Conservation (phyloP, 2,888 invertebrate genomes). For the Acronicta alni region DNA sequence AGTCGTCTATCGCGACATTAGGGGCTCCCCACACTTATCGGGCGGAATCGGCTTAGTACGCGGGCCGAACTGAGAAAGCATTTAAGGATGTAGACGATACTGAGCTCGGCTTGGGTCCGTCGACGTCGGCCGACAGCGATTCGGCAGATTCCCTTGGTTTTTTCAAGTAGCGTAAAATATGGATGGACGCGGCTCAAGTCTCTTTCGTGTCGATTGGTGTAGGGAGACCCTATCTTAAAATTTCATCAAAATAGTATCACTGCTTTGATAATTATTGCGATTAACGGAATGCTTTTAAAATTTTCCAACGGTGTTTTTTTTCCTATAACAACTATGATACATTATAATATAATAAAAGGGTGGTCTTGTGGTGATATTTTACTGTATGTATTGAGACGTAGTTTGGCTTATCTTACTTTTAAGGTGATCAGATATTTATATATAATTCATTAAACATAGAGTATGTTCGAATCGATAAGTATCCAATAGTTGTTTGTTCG, state of each 20-base stretch:
- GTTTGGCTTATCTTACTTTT: constrained; percentile 48
- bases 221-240: neutral
- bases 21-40: too few relatives aligned
- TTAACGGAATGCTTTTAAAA: constrained; percentile 40
- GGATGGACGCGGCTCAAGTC: too few relatives aligned
- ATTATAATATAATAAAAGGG: constrained; percentile 29
- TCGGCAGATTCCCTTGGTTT: too few relatives aligned
- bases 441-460: constrained; percentile 14
- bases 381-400: constrained; percentile 45
- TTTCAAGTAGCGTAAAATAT: too few relatives aligned
- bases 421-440: constrained; percentile 53
- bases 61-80: too few relatives aligned
- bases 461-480: constrained; percentile 24
- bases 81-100: too few relatives aligned
- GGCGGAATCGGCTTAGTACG: too few relatives aligned
- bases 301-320: constrained; percentile 28
- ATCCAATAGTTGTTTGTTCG: constrained; percentile 59
- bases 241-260: constrained; percentile 1
- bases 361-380: constrained; percentile 55
- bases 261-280: constrained; percentile 17
- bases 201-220: too few relatives aligned
- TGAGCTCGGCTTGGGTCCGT: too few relatives aligned
- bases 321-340: constrained; percentile 17
- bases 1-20: too few relatives aligned
- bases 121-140: too few relatives aligned